Conservation (phyloP, 2,888 invertebrate species). For the Platycheirus albimanus region DNA sequence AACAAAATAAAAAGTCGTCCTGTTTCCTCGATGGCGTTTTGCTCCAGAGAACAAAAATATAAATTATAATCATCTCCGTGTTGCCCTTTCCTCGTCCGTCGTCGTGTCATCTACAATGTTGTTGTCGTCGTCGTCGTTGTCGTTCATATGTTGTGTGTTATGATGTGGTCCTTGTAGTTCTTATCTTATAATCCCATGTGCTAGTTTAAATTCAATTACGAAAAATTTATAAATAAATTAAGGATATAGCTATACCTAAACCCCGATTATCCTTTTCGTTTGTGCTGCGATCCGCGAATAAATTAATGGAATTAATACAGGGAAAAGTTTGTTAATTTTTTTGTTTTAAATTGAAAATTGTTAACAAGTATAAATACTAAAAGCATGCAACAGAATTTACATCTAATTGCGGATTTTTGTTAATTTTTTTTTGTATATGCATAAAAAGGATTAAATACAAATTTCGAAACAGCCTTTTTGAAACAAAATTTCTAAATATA, state of each 20-base stretch:
- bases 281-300: too few species aligned
- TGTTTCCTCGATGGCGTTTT: conserved; percentile 52
- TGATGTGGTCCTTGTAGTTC: conserved; percentile 39
- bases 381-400: conserved; percentile 29
- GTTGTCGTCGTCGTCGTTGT: conserved; percentile 28
- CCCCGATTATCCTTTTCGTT: neutral
- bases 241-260: neutral
- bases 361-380: too few species aligned
- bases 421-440: too few species aligned
- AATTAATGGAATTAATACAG: conserved; percentile 36
- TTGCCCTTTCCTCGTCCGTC: neutral
- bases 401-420: conserved; percentile 34
- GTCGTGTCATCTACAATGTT: conserved; percentile 7
- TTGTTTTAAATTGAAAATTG: neutral
- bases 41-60: conserved; percentile 31
- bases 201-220: conserved; percentile 47
- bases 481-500: conserved; percentile 9
- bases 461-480: conserved; percentile 36
- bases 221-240: conserved; percentile 29
- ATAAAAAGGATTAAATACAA: conserved; percentile 24
- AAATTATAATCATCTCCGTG: conserved; percentile 28
- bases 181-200: conserved; percentile 53
- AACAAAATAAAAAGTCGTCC: conserved; percentile 19
- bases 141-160: conserved; percentile 17
- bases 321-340: conserved; percentile 29